Evolutionary conservation across 2,113 vertebrate genomes (phyloP), one percentile per base, ranked within the genome.

Genomic region (Gavia stellata): DNA sequence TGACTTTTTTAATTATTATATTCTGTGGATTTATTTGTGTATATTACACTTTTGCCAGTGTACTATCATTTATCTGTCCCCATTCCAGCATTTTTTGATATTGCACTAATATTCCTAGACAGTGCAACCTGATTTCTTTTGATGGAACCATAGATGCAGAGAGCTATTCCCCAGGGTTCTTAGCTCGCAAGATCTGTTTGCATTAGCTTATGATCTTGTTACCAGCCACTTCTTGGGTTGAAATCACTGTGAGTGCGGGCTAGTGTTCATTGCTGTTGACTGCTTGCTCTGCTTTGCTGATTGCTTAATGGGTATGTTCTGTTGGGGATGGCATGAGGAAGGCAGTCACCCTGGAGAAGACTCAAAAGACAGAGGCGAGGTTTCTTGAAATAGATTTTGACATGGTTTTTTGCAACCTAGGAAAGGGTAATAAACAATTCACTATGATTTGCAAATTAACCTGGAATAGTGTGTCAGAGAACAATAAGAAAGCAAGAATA

Each of bases 61-160:
- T 15, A n/a, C 7, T 16, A 56, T 79, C 26, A 93, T 93, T 95
- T 96, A 71, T 92, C 63, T 93, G 58, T 90, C 47, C 80, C 16
- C 29, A 53, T 31, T 93, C 85, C 29, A 34, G 12, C 67, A 21
- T 82, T 91, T 96, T 80, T 91, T 96, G 38, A 77, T 81, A 82
- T 90, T 91, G 45, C 25, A 52, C 55, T 96, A 89, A 87, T 88
- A 94, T 86, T 97, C 58, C 52, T 96, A 91, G 65, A 71, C 70
- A 94, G 33, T 66, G 33, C 44, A 95, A 68, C 21, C 78, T 95
- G 77, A 96, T 97, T 97, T 97, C 65, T 97, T 97, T 86, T 96
- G 84, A 82, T 88, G 90, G 73, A 89, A 92, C 47, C 72, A 75
- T 61, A 96, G 53, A 79, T 94, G 34, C 79, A 97, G 68, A 31